These are phyloP conservation scores for Oppia nitens DNA, from an alignment of 1,140 invertebrate genomes.

Conservation along the genomic window DNA sequence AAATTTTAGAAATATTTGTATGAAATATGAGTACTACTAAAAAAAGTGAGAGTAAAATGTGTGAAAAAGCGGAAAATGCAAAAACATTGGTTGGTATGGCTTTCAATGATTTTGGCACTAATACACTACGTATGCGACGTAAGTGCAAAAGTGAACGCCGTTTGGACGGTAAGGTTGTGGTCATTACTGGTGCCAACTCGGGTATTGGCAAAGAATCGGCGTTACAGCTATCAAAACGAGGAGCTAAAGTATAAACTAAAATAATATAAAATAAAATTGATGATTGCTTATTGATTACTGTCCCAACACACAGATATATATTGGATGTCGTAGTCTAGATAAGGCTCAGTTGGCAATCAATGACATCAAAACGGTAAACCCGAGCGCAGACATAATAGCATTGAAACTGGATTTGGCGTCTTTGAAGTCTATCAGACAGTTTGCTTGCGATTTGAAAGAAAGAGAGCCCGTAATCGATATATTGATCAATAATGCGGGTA, in stretches of 20 bases:
- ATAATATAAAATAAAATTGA: background rate
- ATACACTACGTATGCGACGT: slow-evolving; percentile 29
- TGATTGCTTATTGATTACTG: background rate
- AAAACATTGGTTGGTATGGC: too few relatives aligned
- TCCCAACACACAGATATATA: slow-evolving; percentile 38
- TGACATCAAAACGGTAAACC: slow-evolving; percentile 55
- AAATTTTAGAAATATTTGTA: too few relatives aligned
- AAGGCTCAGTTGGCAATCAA: slow-evolving; percentile 52
- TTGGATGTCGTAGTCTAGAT: slow-evolving; percentile 57
- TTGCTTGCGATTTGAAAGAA: slow-evolving; percentile 41
- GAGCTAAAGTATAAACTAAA: slow-evolving; percentile 56
- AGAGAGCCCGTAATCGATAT: slow-evolving; percentile 40
- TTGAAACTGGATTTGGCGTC: slow-evolving; percentile 59
- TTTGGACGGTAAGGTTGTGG: slow-evolving; percentile 46
- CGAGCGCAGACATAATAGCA: slow-evolving; percentile 51
- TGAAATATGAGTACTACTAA: too few relatives aligned
- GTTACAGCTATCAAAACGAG: slow-evolving; percentile 45
- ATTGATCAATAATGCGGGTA: slow-evolving; percentile 72
- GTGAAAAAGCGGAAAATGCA: too few relatives aligned
- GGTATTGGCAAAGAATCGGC: slow-evolving; percentile 76
- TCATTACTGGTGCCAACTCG: slow-evolving; percentile 69
- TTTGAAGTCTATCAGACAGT: slow-evolving; percentile 47
- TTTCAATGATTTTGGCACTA: slow-evolving; percentile 1
- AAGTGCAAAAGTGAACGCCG: background rate
- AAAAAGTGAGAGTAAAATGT: too few relatives aligned